Conservation (phyloP, 2,113 vertebrate genomes). For the Mormyrus iriodes region DNA sequence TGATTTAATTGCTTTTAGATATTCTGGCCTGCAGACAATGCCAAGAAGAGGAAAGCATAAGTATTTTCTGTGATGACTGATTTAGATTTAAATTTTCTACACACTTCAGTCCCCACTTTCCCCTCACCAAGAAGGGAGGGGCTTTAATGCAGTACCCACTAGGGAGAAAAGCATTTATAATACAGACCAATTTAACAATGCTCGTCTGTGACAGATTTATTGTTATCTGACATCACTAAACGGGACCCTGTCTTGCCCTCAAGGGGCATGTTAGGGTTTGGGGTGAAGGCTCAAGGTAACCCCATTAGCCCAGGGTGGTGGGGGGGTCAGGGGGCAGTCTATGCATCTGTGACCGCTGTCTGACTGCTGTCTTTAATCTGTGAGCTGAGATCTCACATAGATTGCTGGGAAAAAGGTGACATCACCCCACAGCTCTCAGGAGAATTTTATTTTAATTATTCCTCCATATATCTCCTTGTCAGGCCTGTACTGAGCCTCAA, state of each 20-base stretch:
- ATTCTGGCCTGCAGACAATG: background rate
- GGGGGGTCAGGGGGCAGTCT: background rate
- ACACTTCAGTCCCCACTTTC: background rate
- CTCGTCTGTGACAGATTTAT: background rate
- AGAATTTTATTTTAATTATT: background rate
- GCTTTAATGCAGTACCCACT: background rate
- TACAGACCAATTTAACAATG: background rate
- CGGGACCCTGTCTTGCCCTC: background rate
- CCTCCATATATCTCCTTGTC: background rate
- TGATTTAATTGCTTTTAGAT: background rate
- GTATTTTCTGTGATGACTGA: background rate
- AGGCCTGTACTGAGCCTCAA: background rate
- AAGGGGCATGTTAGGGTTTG: background rate
- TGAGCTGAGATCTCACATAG: background rate
- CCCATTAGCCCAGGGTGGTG: background rate
- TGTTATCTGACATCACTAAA: background rate
- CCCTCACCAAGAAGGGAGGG: background rate
- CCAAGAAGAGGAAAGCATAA: background rate
- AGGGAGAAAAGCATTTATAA: background rate
- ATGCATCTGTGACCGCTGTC: background rate
- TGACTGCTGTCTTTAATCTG: background rate
- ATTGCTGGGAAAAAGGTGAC: background rate
- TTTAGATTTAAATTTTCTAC: background rate
- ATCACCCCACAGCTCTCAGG: constrained; percentile 1
- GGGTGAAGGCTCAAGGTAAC: background rate